These are phyloP conservation scores for Seladonia tumulorum DNA, from an alignment of 2,888 invertebrate genomes.

Conservation along the genomic window DNA sequence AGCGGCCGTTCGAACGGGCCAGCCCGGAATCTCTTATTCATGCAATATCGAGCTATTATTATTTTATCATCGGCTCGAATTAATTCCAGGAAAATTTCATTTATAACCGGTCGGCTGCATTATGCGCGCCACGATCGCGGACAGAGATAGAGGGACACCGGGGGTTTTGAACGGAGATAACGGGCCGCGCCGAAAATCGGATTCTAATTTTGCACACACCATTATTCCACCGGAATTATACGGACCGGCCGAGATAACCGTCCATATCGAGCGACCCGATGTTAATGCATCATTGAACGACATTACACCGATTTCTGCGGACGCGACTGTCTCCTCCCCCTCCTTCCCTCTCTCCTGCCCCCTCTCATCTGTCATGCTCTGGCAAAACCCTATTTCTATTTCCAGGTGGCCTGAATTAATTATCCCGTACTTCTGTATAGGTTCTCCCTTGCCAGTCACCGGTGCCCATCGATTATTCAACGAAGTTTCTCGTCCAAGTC, in stretches of 20 bases:
- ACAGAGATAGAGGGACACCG: not conserved
- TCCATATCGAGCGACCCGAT: conserved; percentile 34
- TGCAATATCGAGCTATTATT: conserved; percentile 44
- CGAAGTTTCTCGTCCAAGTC: conserved; percentile 56
- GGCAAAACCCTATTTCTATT: conserved; percentile 76
- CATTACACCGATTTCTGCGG: conserved; percentile 34
- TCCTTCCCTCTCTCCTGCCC: not conserved
- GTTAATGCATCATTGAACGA: conserved; percentile 59
- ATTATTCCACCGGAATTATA: conserved; percentile 43
- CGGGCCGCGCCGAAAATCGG: conserved; percentile 36
- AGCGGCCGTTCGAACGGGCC: not conserved
- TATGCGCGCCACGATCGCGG: conserved; percentile 11
- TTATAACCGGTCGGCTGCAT: conserved; percentile 24
- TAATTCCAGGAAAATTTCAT: conserved; percentile 50
- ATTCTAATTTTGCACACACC: conserved; percentile 55
- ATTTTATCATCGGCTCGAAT: conserved; percentile 52
- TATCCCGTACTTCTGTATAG: conserved; percentile 68
- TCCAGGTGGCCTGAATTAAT: conserved; percentile 80
- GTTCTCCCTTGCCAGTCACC: conserved; percentile 61
- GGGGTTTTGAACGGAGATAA: not conserved
- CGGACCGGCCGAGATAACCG: conserved; percentile 32
- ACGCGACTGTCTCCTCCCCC: not conserved
- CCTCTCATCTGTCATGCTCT: not conserved
- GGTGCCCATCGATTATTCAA: conserved; percentile 63
- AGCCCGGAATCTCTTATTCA: conserved; percentile 35